phyloP scores from a whole-genome alignment of 2,113 vertebrate genomes.

The Dendropsophus ebraccatus region DNA sequence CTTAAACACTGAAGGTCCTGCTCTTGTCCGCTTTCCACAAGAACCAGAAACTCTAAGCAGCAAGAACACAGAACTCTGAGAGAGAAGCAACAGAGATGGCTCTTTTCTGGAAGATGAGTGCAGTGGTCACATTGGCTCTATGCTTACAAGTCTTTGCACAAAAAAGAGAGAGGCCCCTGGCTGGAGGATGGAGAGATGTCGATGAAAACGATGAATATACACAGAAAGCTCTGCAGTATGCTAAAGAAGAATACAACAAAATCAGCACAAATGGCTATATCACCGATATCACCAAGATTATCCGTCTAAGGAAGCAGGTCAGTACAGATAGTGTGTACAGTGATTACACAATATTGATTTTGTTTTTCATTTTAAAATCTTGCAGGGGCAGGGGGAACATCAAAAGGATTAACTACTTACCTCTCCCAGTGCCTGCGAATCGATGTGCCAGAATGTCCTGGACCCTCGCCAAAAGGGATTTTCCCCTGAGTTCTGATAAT shows the following conservation, averaged over 20 bases:
- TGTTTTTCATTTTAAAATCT: no score
- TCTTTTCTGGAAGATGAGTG: neutral
- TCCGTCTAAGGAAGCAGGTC: conserved; percentile 8
- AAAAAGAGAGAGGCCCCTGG: neutral
- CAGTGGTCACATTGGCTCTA: neutral
- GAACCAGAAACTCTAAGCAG: neutral
- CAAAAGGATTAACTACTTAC: no score
- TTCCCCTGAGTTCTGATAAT: no score
- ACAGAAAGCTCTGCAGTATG: neutral
- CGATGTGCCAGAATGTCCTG: no score
- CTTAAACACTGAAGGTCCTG: conserved; percentile 11
- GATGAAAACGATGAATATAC: neutral
- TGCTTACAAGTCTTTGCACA: neutral
- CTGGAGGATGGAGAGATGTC: conserved; percentile 8
- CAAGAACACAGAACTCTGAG: no score
- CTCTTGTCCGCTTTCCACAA: neutral
- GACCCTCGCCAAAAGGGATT: no score
- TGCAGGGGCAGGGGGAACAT: no score
- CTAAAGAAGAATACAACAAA: conserved; percentile 19
- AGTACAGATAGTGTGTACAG: conserved; percentile 10
- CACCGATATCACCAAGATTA: neutral
- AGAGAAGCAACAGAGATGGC: conserved; percentile 13
- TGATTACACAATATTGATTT: no score
- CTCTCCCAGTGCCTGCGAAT: no score
- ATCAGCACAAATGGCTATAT: neutral